Percentiles rank a stretch among this genome's conserved stretches.
Evolutionary conservation across 2,113 vertebrate genomes (phyloP).

Genomic region (Myrmecobius fasciatus): DNA sequence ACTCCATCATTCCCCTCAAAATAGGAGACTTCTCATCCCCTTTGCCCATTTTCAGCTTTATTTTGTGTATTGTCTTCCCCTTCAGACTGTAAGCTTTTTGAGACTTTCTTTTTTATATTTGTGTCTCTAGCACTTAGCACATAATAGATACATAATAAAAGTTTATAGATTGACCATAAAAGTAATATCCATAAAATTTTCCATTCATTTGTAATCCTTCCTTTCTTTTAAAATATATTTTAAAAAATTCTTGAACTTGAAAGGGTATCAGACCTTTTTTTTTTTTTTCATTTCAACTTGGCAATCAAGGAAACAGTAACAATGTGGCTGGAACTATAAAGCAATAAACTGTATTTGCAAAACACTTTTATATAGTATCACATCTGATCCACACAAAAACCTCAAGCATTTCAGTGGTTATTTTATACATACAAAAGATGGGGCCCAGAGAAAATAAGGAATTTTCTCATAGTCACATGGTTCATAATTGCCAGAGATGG

Average conservation of each 20-base stretch:
- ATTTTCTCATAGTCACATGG: not conserved
- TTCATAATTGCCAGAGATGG: not conserved
- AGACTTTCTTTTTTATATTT: not conserved
- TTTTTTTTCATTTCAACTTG: not conserved
- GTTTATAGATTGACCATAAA: not conserved
- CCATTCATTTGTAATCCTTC: not conserved
- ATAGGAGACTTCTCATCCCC: not conserved
- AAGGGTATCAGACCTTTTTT: not conserved
- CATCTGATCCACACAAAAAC: not conserved
- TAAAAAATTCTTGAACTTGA: not conserved
- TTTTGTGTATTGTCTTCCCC: not conserved
- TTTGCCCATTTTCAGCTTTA: not conserved
- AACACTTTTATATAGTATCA: not conserved
- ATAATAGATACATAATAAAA: not conserved
- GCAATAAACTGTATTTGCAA: not conserved
- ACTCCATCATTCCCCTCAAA: not conserved
- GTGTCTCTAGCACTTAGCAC: not conserved
- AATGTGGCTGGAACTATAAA: not conserved
- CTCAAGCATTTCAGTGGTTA: not conserved
- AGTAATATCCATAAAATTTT: not conserved
- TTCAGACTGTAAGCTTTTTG: not conserved
- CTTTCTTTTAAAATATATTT: not conserved
- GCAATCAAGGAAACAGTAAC: not conserved
- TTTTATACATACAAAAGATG: not conserved
- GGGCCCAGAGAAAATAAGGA: not conserved